Conservation (phyloP, 2,888 invertebrate species). For the Meghimatium bilineatum region DNA sequence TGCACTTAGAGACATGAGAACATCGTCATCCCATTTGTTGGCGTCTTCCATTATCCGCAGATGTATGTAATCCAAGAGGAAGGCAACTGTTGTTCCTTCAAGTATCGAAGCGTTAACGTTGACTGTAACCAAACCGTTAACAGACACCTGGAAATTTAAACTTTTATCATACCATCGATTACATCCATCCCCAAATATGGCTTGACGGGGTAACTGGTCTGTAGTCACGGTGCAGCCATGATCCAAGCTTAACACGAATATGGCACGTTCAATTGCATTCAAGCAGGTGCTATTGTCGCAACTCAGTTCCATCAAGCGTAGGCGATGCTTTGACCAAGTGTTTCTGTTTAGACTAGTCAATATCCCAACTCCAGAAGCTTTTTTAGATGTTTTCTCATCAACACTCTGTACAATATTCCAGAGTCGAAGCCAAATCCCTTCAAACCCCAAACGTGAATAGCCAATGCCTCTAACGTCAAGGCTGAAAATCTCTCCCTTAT, state of each 20-base stretch:
- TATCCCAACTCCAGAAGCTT: conserved; percentile 1
- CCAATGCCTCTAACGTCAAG: not conserved
- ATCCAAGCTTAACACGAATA: conserved; percentile 39
- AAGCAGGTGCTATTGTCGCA: conserved; percentile 12
- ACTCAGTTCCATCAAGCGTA: conserved; percentile 10
- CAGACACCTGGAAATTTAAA: conserved; percentile 28
- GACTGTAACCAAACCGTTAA: conserved; percentile 32
- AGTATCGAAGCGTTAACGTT: conserved; percentile 18
- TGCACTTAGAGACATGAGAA: not conserved
- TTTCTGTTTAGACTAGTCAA: conserved; percentile 13
- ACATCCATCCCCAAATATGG: conserved; percentile 40
- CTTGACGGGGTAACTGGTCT: conserved; percentile 3
- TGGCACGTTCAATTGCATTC: conserved; percentile 21
- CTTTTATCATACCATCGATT: conserved; percentile 45
- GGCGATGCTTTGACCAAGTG: conserved; percentile 16
- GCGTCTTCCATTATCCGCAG: conserved; percentile 40
- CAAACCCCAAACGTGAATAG: not conserved
- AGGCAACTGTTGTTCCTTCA: conserved; percentile 23
- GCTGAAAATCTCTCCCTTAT: conserved; percentile 31
- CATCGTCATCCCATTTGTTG: conserved; percentile 41
- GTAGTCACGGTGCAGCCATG: not conserved
- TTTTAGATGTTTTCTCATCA: not conserved
- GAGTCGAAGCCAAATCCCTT: not conserved
- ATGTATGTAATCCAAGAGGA: conserved; percentile 38
- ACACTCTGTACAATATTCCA: not conserved